Evolutionary conservation across 1,140 invertebrate species (phyloP), one percentile per base, ranked within the genome.

Genomic region (Lepidurus packardi): DNA sequence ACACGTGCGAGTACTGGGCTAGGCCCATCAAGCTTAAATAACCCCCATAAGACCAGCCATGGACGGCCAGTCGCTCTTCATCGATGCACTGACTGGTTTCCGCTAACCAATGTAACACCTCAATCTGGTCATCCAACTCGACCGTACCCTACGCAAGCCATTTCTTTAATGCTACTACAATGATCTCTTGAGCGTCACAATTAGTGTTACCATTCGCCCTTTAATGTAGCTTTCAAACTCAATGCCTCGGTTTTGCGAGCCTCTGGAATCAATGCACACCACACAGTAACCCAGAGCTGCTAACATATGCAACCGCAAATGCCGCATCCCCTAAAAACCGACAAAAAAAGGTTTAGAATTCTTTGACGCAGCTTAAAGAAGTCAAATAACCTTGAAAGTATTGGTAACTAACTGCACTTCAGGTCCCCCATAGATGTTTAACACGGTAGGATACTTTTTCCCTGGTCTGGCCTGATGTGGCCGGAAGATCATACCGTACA

Each of bases 21-120:
- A 96, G 85, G 5, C 91, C 94, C 89, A 95, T 93, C 42, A 95
- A 87, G 82, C 92, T 94, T 5, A 95, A 87, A 85, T 95, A 95
- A 25, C 93, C 92, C 89, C 96, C 98, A 84, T 99, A 99, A 74
- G 97, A 98, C 97, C 97, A 99, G 7, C 98, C 98, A 84, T 97
- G 95, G 81, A 99, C 94, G 7, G 94, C 97, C 1, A 99, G 91
- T 78, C 97, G 89, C 80, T 90, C 89, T 86, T 97, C 90, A 85
- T 99, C 97, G 80, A 99, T 95, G 82, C 91, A 98, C 47, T 91
- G 91, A 10, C 92, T 90, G 80, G 90, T 90, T 81, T 94, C 90
- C 0, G 94, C 90, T n/a, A 98, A 85, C 89, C 91, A 93, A 80
- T 92, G 89, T 47, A 99, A 84, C 0, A 98, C 95, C 87, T 98